phyloP scores from a whole-genome alignment of 2,888 invertebrate species.

The Thereva unica region DNA sequence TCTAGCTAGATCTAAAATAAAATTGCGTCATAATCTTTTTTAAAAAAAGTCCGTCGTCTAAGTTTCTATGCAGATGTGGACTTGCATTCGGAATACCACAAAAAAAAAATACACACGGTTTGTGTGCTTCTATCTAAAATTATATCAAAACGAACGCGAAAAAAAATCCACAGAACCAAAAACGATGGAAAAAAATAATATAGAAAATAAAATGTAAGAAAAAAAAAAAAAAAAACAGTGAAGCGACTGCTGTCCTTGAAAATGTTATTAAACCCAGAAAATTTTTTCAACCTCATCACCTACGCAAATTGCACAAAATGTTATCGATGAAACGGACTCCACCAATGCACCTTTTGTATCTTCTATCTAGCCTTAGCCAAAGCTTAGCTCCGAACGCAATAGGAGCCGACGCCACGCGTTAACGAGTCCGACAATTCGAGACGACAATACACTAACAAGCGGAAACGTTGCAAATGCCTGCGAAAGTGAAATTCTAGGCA shows the following conservation, averaged over 20 bases:
- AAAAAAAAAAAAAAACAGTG: slow-evolving; percentile 1
- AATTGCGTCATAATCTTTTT: too few species aligned
- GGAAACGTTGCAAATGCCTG: slow-evolving; percentile 10
- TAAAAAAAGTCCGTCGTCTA: too few species aligned
- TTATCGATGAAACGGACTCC: too few species aligned
- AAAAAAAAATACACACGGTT: too few species aligned
- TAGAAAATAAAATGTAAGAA: neutral
- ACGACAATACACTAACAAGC: slow-evolving; percentile 6
- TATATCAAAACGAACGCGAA: too few species aligned
- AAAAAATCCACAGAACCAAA: neutral
- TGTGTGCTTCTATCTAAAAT: too few species aligned
- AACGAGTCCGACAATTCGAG: neutral
- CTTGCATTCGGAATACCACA: too few species aligned
- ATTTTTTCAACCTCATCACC: slow-evolving; percentile 29
- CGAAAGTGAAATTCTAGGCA: slow-evolving; percentile 26
- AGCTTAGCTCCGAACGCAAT: neutral
- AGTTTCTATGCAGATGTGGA: too few species aligned
- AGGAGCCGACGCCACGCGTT: neutral
- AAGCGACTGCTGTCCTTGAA: slow-evolving; percentile 28
- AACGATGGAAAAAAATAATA: neutral
- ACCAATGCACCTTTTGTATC: neutral
- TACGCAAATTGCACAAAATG: slow-evolving; percentile 10
- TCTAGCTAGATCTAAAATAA: too few species aligned
- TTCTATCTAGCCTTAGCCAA: neutral
- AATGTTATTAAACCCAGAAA: slow-evolving; percentile 27